Base-by-base conservation (phyloP, 2,113 vertebrate genomes). In the Taxidea taxus region DNA sequence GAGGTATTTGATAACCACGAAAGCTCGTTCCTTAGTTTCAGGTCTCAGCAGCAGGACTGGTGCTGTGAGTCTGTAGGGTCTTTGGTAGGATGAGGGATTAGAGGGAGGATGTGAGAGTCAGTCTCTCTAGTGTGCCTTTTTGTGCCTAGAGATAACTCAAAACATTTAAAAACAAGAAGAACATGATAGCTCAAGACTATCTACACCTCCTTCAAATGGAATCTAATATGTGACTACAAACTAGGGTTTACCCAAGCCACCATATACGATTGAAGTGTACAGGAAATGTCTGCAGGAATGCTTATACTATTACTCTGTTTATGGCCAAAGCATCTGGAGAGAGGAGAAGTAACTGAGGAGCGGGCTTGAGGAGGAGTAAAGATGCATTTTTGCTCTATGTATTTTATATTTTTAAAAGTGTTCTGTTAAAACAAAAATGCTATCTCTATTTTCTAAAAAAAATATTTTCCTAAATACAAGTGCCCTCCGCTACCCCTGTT, bases 1-100 rank as follows among this genome's bases (percentile, higher is more conserved):
- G 96, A 95, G 54, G 44, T 83, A 80, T 98, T 98, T 98, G 84
- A 83, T 92, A 97, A 90, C 23, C 85, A 95, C 90, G 84, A 80
- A 74, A 86, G 16, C 56, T 95, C 80, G n/a, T 68, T 98, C 94
- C 9, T 44, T 87, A 47, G 92, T 77, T 95, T 96, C 49, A 87
- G 27, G 56, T 84, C 10, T 87, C 54, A 81, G 62, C 80, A 84
- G 47, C 7, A 81, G 58, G 54, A 49, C 7, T 78, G 42, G 21
- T 92, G 13, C 44, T 37, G 15, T 42, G 29, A 66, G 42, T 82
- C 77, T 7, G 13, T 51, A 66, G 29, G 2, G 11, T 66, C 70
- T 85, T 66, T 78, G 81, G 75, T 27, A 49, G 70, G 39, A 62
- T 82, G 80, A 89, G 31, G 23, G 15, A 91, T 70, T 87, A 7